Base-by-base conservation (phyloP, 2,113 vertebrate species). In the Podarcis muralis region DNA sequence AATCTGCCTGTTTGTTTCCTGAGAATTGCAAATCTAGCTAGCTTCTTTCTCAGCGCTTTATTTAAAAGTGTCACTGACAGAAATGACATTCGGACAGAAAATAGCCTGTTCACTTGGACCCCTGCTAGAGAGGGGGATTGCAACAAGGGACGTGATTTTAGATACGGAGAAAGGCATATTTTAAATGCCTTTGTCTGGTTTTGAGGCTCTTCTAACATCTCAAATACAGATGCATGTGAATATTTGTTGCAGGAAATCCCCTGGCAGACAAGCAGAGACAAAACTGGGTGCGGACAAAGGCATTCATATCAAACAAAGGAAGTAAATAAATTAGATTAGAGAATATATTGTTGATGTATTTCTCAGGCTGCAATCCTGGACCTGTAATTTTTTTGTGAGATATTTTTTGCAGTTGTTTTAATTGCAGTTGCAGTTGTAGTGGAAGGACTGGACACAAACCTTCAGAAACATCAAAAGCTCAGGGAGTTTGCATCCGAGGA, bases 301-400 rank as follows among this genome's bases (percentile, higher is more conserved):
- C 59, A 82, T 88, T 88, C 37, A 76, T 88, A 75, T 83, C 57
- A 83, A 76, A 66, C 57, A 83, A 76, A 66, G 80, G 81, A 48
- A 83, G 20, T 76, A 83, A 40, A 81, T 35, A 81, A 72, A 40
- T 16, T 62, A 74, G 53, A 62, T 88, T 83, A 25, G 66, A 59
- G 27, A 79, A 57, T 79, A 71, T 25, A 75, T 76, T 32, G 65
- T 72, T 69, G 12, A 35, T 83, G 22, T n/a, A n/a, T 88, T 75
- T 76, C 18, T 83, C 30, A 83, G 75, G 59, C 40, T 68, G 16
- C 40, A 79, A n/a, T 43, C 84, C 37, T n/a, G 30, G 1, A 57
- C 53, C 57, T 72, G 30, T 76, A 76, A 40, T 27, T 40, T 68
- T 82, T 40, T 27, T 18, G 57, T 74, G 16, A 7, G 53, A 35